Conservation (phyloP, 2,797 vertebrate species). For the Melanotaenia nigrans region DNA sequence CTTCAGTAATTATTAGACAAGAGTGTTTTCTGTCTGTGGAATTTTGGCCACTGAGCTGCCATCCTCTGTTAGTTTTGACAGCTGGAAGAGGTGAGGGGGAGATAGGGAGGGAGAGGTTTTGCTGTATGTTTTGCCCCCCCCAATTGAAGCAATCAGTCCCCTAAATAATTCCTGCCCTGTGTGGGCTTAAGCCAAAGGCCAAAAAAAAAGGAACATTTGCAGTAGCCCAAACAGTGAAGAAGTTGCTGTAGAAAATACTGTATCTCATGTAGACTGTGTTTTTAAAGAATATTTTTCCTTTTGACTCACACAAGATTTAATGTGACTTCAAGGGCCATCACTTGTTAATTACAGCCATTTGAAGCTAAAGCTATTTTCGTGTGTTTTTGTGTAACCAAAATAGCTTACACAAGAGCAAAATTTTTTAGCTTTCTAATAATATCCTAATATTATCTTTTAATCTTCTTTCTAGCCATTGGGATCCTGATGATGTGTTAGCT, state of each 20-base stretch:
- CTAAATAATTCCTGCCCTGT: conserved; percentile 60
- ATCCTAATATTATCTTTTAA: conserved; percentile 64
- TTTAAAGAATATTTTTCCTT: not conserved
- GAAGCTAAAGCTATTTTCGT: conserved; percentile 18
- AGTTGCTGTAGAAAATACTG: conserved; percentile 16
- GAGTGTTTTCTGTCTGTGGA: conserved; percentile 11
- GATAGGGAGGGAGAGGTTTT: conserved; percentile 20
- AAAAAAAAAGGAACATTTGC: conserved; percentile 30
- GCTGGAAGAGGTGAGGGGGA: conserved; percentile 63
- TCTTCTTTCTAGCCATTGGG: conserved; percentile 52
- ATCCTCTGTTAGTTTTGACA: conserved; percentile 63
- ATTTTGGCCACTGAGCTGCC: conserved; percentile 20
- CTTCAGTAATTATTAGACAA: not conserved
- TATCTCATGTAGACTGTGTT: not conserved
- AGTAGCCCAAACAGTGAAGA: conserved; percentile 27
- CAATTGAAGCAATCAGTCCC: conserved; percentile 31
- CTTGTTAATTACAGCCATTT: conserved; percentile 10
- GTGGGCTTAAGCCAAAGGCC: conserved; percentile 55
- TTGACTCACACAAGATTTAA: not conserved
- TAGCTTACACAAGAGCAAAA: conserved; percentile 51
- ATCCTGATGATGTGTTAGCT: conserved; percentile 40
- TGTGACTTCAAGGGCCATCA: not conserved
- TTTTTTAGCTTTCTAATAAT: conserved; percentile 67
- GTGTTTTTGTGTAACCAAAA: conserved; percentile 53
- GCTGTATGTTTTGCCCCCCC: conserved; percentile 61